Evolutionary conservation across 2,797 vertebrate genomes (phyloP).

Genomic region (Myotis planiceps): DNA sequence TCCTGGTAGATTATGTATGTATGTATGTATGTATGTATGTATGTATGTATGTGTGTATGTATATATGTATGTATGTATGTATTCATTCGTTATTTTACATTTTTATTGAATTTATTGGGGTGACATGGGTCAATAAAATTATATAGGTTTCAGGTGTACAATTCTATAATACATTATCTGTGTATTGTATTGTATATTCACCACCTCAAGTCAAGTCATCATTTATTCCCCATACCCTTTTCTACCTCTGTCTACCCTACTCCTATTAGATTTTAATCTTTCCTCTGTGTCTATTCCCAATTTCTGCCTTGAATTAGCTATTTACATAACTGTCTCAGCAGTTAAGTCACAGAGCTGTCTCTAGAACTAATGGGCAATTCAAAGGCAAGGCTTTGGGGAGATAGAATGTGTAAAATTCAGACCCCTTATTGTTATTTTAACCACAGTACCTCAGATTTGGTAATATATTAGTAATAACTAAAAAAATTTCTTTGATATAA

Average conservation of each 20-base stretch:
- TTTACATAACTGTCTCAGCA: neutral
- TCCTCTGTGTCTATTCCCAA: neutral
- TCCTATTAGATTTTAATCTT: neutral
- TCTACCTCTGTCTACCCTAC: neutral
- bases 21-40: neutral
- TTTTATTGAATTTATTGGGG: neutral
- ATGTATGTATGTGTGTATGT: neutral
- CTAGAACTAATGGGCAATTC: neutral
- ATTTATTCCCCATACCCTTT: neutral
- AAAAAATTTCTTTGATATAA: neutral
- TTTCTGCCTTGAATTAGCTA: neutral
- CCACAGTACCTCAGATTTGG: neutral
- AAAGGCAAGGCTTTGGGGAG: neutral
- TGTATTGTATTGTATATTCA: neutral
- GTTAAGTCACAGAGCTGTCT: neutral
- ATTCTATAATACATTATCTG: neutral
- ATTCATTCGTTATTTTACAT: neutral
- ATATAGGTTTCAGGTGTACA: neutral
- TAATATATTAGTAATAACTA: neutral
- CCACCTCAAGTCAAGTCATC: neutral
- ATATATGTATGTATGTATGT: neutral
- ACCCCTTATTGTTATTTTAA: neutral
- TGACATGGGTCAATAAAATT: neutral
- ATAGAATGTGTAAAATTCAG: neutral
- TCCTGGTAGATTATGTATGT: neutral